Base-by-base conservation (phyloP, 2,888 invertebrate genomes). In the Oscheius sp. region DNA sequence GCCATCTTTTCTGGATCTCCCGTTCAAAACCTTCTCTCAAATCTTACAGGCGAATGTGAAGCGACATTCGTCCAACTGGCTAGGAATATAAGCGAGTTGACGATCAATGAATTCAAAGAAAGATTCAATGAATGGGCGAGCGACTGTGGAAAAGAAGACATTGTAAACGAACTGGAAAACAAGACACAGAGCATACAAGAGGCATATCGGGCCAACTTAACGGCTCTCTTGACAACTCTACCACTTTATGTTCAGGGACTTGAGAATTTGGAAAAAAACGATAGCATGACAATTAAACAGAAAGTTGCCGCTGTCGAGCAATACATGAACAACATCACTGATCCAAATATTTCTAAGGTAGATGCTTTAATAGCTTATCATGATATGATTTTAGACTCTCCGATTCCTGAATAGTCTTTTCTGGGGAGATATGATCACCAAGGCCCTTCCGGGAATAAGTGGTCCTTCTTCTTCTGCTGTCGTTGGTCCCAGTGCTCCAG, bases 71-170 rank as follows among this genome's bases (percentile, higher is more conserved):
- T 32, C 17, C 2, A n/a, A 17, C 2, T 20, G 12, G 33, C 33
- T 32, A 20, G 12, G 32, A 33, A 32, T 5, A 36, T 33, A 32
- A 54, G 17, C 6, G n/a, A n/a, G 30, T 26, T 41, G 2, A 59
- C 26, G n/a, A 44, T n/a, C 9, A 14, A 20, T 17, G 44, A 59
- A 5, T 59, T 59, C 44, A 59, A 44, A 30, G 12, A 38, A 20
- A 44, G 44, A 2, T 28, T 59, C 28, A 22, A 17, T 5, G 17
- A 24, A 9, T 59, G 59, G 59, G 24, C 41, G 5, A 17, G 2
- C 6, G 30, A 9, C n/a, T 59, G 59, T 44, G 44, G 20, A 24
- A 59, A 59, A 30, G 59, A 41, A 30, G 44, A 59, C n/a, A 44
- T 28, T 24, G 59, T 59, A 8, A 17, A 41, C 6, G 59, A 26